A percentile compares a stretch with the other conserved stretches of the same genome.
These are phyloP conservation scores for Scalopus aquaticus DNA, from an alignment of 2,113 vertebrate species.

Conservation along the genomic window DNA sequence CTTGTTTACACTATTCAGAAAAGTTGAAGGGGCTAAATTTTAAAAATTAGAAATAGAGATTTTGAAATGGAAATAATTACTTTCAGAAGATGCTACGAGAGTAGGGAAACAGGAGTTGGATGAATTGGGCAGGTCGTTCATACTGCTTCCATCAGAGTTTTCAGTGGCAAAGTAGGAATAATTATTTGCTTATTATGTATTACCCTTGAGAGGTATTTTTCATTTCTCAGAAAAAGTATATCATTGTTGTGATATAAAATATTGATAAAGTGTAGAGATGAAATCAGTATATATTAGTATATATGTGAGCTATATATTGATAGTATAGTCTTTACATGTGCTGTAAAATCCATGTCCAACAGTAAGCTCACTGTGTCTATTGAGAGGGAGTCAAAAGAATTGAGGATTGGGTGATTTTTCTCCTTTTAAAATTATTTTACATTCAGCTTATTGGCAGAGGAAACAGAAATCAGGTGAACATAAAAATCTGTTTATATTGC, in stretches of 20 bases:
- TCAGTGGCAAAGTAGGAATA: background rate
- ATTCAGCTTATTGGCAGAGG: background rate
- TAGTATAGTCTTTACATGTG: background rate
- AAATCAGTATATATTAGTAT: background rate
- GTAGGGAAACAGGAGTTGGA: background rate
- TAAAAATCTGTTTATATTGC: slow-evolving; percentile 16
- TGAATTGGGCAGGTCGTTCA: background rate
- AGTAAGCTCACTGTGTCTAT: background rate
- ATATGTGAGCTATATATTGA: background rate
- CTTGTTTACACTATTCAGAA: slow-evolving; percentile 3
- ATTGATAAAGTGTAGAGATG: background rate
- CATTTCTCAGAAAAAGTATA: background rate
- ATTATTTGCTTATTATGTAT: background rate
- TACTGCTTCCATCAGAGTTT: background rate
- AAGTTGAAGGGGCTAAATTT: background rate
- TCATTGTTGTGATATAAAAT: background rate
- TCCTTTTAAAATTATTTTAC: slow-evolving; percentile 33
- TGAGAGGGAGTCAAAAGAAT: slow-evolving; percentile 12
- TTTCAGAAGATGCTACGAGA: background rate
- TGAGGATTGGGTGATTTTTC: slow-evolving; percentile 16
- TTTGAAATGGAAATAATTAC: background rate
- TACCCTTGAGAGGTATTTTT: background rate
- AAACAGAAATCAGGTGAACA: background rate
- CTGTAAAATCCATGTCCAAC: background rate
- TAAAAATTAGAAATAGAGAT: background rate